A percentile compares a stretch with the other conserved stretches of the same genome.
Conservation (phyloP, 1,140 invertebrate species). For the Zophobas morio region DNA sequence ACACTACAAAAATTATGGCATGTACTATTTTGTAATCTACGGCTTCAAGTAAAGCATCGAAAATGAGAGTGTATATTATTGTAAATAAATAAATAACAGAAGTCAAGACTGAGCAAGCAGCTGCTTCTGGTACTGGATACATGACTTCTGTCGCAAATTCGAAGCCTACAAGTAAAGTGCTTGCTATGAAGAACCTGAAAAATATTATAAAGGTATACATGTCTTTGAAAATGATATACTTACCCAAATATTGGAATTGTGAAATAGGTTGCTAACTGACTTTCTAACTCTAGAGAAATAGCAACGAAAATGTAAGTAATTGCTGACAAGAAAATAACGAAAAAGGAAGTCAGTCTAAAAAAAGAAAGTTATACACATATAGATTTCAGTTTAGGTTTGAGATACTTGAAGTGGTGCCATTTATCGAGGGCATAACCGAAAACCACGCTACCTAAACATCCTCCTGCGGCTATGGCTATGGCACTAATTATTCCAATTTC, state of each 20-base stretch:
- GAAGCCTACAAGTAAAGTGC: slow-evolving; percentile 56
- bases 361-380: background rate
- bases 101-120: slow-evolving; percentile 57
- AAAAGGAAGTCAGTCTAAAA: slow-evolving; percentile 52
- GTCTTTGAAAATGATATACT: slow-evolving; percentile 14
- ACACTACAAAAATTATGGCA: slow-evolving; percentile 46
- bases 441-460: slow-evolving; percentile 60
- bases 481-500: slow-evolving; percentile 57
- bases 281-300: slow-evolving; percentile 39
- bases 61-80: slow-evolving; percentile 53
- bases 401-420: slow-evolving; percentile 62
- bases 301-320: slow-evolving; percentile 41
- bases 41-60: slow-evolving; percentile 49
- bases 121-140: slow-evolving; percentile 59
- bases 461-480: slow-evolving; percentile 57
- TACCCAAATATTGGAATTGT: slow-evolving; percentile 57
- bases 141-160: slow-evolving; percentile 60
- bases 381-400: background rate
- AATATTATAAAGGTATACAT: slow-evolving; percentile 12
- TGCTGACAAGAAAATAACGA: slow-evolving; percentile 30
- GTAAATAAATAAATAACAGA: slow-evolving; percentile 55
- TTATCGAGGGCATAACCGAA: slow-evolving; percentile 62
- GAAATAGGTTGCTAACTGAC: slow-evolving; percentile 50
- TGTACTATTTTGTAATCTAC: slow-evolving; percentile 52
- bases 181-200: slow-evolving; percentile 60